Conservation (phyloP, 2,797 vertebrate species). For the Heteromormyrus szaboi region DNA sequence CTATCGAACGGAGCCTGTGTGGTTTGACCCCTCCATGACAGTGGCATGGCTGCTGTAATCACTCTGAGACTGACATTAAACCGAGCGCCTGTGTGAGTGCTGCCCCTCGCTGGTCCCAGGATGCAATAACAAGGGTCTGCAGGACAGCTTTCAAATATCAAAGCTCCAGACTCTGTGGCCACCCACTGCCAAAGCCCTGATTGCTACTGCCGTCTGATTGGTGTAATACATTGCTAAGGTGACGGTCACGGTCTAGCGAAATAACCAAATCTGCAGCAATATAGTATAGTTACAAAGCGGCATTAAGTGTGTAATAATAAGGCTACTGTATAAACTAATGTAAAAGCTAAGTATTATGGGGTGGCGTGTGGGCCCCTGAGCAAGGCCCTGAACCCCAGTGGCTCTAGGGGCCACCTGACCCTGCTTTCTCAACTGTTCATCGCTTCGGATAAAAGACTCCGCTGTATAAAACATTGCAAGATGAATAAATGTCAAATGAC, state of each 20-base stretch:
- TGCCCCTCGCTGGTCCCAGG: not conserved
- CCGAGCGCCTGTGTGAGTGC: not conserved
- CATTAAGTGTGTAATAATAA: not conserved
- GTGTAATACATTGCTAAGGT: not conserved
- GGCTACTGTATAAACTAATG: not conserved
- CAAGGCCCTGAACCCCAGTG: not conserved
- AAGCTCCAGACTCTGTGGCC: not conserved
- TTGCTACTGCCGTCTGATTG: not conserved
- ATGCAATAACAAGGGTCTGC: not conserved
- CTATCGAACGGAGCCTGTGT: not conserved
- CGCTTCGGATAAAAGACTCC: not conserved
- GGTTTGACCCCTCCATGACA: not conserved
- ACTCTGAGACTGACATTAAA: constrained; percentile 12
- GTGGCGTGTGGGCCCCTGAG: not conserved
- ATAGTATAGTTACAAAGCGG: not conserved
- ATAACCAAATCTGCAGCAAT: not conserved
- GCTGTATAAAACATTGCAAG: not conserved
- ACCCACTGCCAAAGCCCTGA: not conserved
- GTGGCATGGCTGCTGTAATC: constrained; percentile 2
- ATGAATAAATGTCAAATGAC: not conserved
- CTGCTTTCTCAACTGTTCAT: not conserved
- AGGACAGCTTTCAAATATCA: not conserved
- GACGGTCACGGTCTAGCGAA: not conserved
- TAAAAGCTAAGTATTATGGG: constrained; percentile 4
- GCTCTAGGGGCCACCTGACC: not conserved